Conservation (phyloP, 2,797 vertebrate genomes). For the Sebastes jordani region DNA sequence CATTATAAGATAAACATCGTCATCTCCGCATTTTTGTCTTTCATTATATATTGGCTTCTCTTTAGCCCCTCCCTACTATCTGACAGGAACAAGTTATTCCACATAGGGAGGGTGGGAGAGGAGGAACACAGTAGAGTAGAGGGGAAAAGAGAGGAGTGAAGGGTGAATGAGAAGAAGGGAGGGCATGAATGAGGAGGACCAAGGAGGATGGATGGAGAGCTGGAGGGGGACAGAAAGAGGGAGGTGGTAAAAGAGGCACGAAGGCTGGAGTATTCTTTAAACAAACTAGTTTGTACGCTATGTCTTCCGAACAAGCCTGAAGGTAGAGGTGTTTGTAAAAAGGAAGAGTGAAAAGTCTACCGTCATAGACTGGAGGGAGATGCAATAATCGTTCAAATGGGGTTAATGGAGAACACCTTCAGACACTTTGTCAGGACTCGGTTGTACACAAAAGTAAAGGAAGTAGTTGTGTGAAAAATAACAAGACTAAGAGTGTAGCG, state of each 20-base stretch:
- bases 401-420: background rate
- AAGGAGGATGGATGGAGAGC: background rate
- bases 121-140: background rate
- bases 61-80: background rate
- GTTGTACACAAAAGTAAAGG: background rate
- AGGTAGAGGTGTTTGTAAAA: background rate
- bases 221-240: background rate
- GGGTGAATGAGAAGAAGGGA: background rate
- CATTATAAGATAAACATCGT: slow-evolving; percentile 54
- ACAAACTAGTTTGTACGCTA: background rate
- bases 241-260: background rate
- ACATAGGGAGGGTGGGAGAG: background rate
- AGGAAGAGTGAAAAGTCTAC: background rate
- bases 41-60: slow-evolving; percentile 20
- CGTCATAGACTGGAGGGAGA: background rate
- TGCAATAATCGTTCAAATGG: too few relatives aligned
- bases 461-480: background rate
- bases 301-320: background rate
- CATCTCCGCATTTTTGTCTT: slow-evolving; percentile 33
- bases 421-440: background rate
- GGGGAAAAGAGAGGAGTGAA: background rate
- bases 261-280: background rate
- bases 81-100: background rate
- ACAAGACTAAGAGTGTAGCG: background rate
- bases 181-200: background rate